A percentile compares a stretch with the other conserved stretches of the same genome.
Evolutionary conservation across 2,113 vertebrate species (phyloP).

Genomic region (Lasiurus borealis): DNA sequence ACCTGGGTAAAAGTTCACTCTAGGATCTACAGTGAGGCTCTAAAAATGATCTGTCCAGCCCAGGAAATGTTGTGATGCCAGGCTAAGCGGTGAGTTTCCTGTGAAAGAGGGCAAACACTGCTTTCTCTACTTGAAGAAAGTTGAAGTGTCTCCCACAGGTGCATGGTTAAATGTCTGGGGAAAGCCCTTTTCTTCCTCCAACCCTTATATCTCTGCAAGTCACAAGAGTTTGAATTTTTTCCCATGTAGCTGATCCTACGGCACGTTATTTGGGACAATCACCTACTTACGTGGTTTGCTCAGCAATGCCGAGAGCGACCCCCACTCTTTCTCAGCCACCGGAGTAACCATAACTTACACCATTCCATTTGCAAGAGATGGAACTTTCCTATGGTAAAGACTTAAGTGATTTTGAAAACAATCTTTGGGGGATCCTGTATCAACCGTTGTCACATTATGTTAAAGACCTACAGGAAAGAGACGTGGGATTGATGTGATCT

Average conservation of each 20-base stretch:
- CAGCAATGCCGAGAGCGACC: background rate
- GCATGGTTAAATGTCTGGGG: background rate
- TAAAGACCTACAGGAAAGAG: background rate
- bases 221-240: background rate
- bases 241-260: too few relatives aligned
- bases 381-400: background rate
- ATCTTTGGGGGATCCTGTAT: background rate
- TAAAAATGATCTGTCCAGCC: background rate
- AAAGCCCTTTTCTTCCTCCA: background rate
- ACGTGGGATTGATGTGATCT: background rate
- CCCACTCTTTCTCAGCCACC: background rate
- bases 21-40: background rate
- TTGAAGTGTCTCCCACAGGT: background rate
- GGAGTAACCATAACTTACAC: background rate
- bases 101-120: background rate
- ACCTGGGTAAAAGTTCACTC: rapidly evolving
- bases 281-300: background rate
- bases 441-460: background rate
- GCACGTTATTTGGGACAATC: background rate
- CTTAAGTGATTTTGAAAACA: background rate
- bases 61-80: background rate
- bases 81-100: background rate
- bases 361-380: background rate
- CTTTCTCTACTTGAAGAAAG: background rate
- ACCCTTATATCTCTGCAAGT: background rate